Evolutionary conservation across 2,113 vertebrate species (phyloP).

Genomic region (Ahaetulla prasina): DNA sequence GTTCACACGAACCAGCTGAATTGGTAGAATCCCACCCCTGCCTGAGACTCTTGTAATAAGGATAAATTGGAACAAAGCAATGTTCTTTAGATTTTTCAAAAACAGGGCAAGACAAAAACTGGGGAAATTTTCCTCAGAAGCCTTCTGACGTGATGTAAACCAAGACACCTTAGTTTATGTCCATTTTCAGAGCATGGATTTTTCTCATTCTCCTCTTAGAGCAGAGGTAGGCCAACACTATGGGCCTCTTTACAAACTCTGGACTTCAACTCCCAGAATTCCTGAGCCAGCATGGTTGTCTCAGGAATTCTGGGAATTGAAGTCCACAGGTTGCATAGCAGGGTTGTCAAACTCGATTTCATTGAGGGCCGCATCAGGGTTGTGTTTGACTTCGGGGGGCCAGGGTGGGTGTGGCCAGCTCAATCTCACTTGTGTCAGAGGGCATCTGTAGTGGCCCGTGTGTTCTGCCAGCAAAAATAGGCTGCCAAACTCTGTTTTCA

Average conservation of each 20-base stretch:
- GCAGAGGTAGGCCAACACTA: background rate
- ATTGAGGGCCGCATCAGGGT: too few species aligned
- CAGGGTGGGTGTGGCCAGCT: too few species aligned
- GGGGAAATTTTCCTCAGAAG: background rate
- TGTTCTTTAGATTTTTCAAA: background rate
- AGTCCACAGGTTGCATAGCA: background rate
- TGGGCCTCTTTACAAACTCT: too few species aligned
- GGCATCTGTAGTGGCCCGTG: too few species aligned
- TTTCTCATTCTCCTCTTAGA: background rate
- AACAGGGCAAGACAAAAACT: too few species aligned
- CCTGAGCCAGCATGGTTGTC: too few species aligned
- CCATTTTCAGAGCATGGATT: background rate
- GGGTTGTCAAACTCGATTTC: too few species aligned
- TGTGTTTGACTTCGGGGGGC: too few species aligned
- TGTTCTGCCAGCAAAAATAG: accelerated
- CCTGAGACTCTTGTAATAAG: background rate
- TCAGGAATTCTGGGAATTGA: background rate
- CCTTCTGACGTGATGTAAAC: background rate
- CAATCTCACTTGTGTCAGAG: too few species aligned
- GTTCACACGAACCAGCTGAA: too few species aligned
- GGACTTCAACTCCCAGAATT: too few species aligned
- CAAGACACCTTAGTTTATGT: too few species aligned
- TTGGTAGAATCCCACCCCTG: background rate
- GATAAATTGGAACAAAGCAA: background rate
- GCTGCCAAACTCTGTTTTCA: accelerated